Conservation (phyloP, 2,888 invertebrate species). For the Cremastobaeus sp. region DNA sequence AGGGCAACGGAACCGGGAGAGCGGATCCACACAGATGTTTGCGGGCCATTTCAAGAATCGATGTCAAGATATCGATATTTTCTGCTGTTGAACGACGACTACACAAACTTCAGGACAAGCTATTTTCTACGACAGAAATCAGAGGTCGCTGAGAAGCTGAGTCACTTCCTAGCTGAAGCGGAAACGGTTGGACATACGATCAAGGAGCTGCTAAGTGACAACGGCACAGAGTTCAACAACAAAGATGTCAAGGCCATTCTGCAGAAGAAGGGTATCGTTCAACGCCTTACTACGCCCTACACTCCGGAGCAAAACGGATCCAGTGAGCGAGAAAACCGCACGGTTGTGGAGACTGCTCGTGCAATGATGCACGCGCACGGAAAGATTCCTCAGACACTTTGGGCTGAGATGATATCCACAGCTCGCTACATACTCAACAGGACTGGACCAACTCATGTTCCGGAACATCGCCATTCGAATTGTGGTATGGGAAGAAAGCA, state of each 20-base stretch:
- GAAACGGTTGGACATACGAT: constrained; percentile 39
- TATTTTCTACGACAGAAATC: constrained; percentile 55
- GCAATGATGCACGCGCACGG: constrained; percentile 26
- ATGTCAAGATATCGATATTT: constrained; percentile 52
- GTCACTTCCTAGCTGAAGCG: constrained; percentile 55
- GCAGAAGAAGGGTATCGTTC: constrained; percentile 25
- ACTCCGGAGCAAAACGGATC: constrained; percentile 39
- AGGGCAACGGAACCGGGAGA: constrained; percentile 46
- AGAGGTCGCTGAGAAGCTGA: constrained; percentile 47
- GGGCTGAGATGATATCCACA: constrained; percentile 64
- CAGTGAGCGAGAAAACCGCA: constrained; percentile 32
- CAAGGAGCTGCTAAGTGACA: constrained; percentile 33
- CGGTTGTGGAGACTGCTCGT: constrained; percentile 23
- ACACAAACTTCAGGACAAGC: constrained; percentile 41
- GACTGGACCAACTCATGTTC: constrained; percentile 63
- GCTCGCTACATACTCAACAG: constrained; percentile 63
- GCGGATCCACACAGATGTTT: constrained; percentile 57
- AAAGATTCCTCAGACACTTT: constrained; percentile 15
- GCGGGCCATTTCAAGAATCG: constrained; percentile 57
- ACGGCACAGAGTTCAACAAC: constrained; percentile 41
- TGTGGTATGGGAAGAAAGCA: constrained; percentile 64
- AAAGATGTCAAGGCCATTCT: constrained; percentile 20
- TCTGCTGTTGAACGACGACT: constrained; percentile 61
- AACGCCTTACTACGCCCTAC: constrained; percentile 33
- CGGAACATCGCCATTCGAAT: constrained; percentile 63